These are phyloP conservation scores for Nycticorax nycticorax DNA, from an alignment of 2,113 vertebrate species.

Conservation along the genomic window DNA sequence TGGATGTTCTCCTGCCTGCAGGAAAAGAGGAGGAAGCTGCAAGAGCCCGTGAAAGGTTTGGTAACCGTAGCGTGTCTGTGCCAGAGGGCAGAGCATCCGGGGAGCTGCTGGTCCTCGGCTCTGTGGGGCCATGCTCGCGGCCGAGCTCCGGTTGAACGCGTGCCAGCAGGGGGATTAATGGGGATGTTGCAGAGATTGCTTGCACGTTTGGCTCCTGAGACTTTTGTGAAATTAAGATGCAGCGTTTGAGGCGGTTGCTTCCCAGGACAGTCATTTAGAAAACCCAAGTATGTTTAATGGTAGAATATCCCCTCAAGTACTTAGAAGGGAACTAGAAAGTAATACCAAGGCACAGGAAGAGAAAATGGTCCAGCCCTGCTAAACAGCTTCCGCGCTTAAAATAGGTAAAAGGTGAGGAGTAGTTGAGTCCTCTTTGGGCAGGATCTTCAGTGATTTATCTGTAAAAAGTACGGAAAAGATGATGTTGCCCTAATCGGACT, in stretches of 20 bases:
- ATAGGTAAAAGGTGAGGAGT: constrained; percentile 47
- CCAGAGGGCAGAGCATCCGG: not conserved
- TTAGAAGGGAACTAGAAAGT: constrained; percentile 63
- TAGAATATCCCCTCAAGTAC: constrained; percentile 32
- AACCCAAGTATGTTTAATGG: constrained; percentile 40
- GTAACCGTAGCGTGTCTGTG: not conserved
- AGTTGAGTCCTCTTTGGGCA: constrained; percentile 10
- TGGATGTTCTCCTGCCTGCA: not conserved
- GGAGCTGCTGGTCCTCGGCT: not conserved
- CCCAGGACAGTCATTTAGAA: constrained; percentile 57
- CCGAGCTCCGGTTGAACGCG: not conserved
- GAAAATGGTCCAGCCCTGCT: constrained; percentile 7
- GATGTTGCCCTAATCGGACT: constrained; percentile 39
- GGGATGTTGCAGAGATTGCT: constrained; percentile 47
- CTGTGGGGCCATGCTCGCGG: not conserved
- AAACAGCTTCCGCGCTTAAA: constrained; percentile 40
- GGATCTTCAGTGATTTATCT: not conserved
- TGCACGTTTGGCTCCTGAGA: constrained; percentile 51
- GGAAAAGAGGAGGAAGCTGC: not conserved
- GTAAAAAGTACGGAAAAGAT: not conserved
- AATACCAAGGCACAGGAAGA: constrained; percentile 52
- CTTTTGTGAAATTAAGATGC: constrained; percentile 58
- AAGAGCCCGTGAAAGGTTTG: not conserved
- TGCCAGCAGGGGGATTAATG: constrained; percentile 47
- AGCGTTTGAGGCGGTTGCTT: constrained; percentile 58